A percentile compares a stretch with the other conserved stretches of the same genome.
Evolutionary conservation across 2,797 vertebrate species (phyloP).

Genomic region (Myotis planiceps): DNA sequence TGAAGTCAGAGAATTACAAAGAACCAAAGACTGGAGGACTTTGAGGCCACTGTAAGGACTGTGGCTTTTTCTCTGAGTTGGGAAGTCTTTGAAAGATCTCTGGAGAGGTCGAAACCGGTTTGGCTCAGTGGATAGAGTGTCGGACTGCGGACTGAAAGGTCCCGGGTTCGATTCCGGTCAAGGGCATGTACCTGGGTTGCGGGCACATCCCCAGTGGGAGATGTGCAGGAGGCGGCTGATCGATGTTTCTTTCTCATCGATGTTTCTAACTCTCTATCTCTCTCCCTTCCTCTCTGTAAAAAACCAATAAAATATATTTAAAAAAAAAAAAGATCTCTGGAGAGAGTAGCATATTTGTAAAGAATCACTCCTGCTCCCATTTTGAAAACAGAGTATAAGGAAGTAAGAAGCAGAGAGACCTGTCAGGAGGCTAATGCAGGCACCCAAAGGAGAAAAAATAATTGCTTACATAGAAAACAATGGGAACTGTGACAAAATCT

Average conservation of each 20-base stretch:
- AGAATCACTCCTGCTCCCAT: neutral
- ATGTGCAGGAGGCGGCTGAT: too few relatives aligned
- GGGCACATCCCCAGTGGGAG: too few relatives aligned
- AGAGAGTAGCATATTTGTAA: neutral
- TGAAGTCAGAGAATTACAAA: neutral
- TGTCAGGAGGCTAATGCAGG: neutral
- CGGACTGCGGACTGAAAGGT: too few relatives aligned
- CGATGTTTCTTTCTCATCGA: too few relatives aligned
- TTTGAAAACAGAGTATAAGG: neutral
- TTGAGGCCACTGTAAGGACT: neutral
- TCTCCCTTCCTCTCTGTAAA: too few relatives aligned
- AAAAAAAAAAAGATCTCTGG: neutral
- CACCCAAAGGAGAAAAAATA: neutral
- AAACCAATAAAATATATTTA: too few relatives aligned
- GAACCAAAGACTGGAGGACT: fast-evolving
- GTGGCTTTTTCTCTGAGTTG: neutral
- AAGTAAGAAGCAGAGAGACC: neutral
- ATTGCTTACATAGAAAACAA: neutral
- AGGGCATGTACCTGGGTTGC: too few relatives aligned
- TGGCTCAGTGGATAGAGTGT: too few relatives aligned
- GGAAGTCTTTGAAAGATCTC: neutral
- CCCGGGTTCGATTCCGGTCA: too few relatives aligned
- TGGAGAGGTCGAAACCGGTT: too few relatives aligned
- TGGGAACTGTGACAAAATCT: neutral
- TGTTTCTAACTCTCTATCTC: too few relatives aligned